phyloP scores from a whole-genome alignment of 2,888 invertebrate species.

The Pheosia gnoma region DNA sequence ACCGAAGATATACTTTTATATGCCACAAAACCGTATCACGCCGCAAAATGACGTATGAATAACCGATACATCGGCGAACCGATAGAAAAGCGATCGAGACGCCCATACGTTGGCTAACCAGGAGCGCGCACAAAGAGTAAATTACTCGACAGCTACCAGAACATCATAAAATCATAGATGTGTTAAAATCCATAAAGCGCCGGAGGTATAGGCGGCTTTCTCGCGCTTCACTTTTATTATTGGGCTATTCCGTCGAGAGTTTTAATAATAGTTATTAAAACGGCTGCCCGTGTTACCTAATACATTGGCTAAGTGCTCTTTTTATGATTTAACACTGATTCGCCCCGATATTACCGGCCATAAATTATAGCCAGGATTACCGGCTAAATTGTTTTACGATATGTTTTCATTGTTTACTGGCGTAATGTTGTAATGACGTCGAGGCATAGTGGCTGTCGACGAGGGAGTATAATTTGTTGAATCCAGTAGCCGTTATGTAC shows the following conservation, averaged over 20 bases:
- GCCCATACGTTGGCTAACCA: slow-evolving; percentile 20
- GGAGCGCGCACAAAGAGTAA: slow-evolving; percentile 31
- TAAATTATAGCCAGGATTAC: slow-evolving; percentile 74
- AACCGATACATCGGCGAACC: slow-evolving; percentile 18
- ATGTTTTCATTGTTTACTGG: slow-evolving; percentile 65
- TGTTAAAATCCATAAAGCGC: slow-evolving; percentile 48
- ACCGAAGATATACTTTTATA: slow-evolving; percentile 76
- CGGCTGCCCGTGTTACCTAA: slow-evolving; percentile 75
- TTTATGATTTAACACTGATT: slow-evolving; percentile 81
- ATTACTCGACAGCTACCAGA: slow-evolving; percentile 32
- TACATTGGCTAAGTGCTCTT: slow-evolving; percentile 75
- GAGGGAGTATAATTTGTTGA: slow-evolving; percentile 1
- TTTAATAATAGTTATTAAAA: slow-evolving; percentile 81
- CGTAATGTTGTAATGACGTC: slow-evolving; percentile 39
- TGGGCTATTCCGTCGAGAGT: slow-evolving; percentile 72
- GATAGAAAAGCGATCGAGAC: slow-evolving; percentile 12
- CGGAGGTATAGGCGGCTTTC: slow-evolving; percentile 48
- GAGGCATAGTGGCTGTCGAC: slow-evolving; percentile 1
- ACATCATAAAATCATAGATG: slow-evolving; percentile 49
- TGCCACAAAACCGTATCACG: slow-evolving; percentile 60
- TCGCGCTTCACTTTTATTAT: slow-evolving; percentile 62
- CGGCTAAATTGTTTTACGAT: slow-evolving; percentile 78
- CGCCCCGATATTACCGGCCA: slow-evolving; percentile 70
- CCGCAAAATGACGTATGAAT: slow-evolving; percentile 45
- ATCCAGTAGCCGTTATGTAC: slow-evolving; percentile 37